phyloP scores from a whole-genome alignment of 2,888 invertebrate genomes.

The Cheilosia urbana region DNA sequence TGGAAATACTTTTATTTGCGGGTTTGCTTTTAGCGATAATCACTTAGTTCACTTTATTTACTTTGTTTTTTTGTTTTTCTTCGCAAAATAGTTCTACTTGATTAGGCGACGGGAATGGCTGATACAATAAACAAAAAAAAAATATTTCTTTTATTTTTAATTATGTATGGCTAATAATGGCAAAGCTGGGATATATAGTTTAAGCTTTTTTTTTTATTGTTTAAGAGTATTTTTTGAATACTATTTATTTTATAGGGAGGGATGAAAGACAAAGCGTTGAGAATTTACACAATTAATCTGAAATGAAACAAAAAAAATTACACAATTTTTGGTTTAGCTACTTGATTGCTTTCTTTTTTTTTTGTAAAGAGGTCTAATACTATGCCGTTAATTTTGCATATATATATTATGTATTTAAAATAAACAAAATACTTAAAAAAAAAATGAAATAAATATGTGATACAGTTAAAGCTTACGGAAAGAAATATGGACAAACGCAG shows the following conservation, averaged over 20 bases:
- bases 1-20: constrained; percentile 51
- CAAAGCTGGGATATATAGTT: constrained; percentile 76
- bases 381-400: constrained; percentile 63
- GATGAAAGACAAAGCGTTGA: constrained; percentile 77
- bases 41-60: constrained; percentile 54
- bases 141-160: constrained; percentile 49
- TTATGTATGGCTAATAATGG: constrained; percentile 75
- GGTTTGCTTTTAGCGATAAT: constrained; percentile 71
- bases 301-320: constrained; percentile 82
- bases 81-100: constrained; percentile 69
- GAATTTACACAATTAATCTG: constrained; percentile 82
- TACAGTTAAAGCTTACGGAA: constrained; percentile 66
- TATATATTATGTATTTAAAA: constrained; percentile 25
- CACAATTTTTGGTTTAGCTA: constrained; percentile 76
- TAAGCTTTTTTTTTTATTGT: constrained; percentile 67
- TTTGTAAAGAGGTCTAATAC: constrained; percentile 55
- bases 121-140: constrained; percentile 70
- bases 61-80: constrained; percentile 23
- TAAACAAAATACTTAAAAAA: constrained; percentile 43
- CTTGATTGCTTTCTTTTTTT: constrained; percentile 57
- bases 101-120: constrained; percentile 73
- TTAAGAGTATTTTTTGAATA: constrained; percentile 66
- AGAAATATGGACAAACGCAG: constrained; percentile 45
- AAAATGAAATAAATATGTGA: constrained; percentile 21
- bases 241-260: constrained; percentile 70